Percentiles rank a stretch among this genome's conserved stretches.
Evolutionary conservation across 1,140 invertebrate species (phyloP).

Genomic region (Ganaspis sp.): DNA sequence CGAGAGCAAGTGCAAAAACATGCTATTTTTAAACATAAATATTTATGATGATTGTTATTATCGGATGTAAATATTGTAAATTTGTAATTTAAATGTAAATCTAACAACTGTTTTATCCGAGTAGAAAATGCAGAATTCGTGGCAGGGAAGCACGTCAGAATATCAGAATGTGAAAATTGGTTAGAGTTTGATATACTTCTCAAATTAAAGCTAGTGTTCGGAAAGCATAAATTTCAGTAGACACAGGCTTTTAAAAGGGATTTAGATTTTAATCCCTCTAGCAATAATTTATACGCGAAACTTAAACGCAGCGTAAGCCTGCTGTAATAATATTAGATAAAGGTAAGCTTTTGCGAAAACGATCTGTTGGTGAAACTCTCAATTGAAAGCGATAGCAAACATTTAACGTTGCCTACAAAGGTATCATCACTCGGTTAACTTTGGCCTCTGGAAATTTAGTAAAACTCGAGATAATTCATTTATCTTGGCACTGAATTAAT

Average conservation of each 20-base stretch:
- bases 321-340: slow-evolving; percentile 27
- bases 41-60: too few relatives aligned
- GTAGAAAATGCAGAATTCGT: background rate
- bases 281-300: slow-evolving; percentile 11
- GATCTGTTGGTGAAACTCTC: slow-evolving; percentile 10
- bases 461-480: slow-evolving; percentile 18
- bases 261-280: slow-evolving; percentile 14
- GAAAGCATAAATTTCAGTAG: background rate
- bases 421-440: slow-evolving; percentile 10
- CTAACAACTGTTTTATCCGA: too few relatives aligned
- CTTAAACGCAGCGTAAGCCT: slow-evolving; percentile 20
- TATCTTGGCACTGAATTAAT: slow-evolving; percentile 8
- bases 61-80: too few relatives aligned
- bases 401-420: background rate
- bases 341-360: slow-evolving; percentile 17
- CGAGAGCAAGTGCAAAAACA: too few relatives aligned
- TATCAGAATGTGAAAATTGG: background rate
- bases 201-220: background rate
- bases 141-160: too few relatives aligned
- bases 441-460: slow-evolving; percentile 9
- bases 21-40: too few relatives aligned
- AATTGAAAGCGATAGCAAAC: slow-evolving; percentile 27
- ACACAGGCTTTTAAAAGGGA: slow-evolving; percentile 10
- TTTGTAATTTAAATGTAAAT: too few relatives aligned
- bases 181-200: background rate